Evolutionary conservation across 2,888 invertebrate species (phyloP).

Genomic region (Pyralis farinalis): DNA sequence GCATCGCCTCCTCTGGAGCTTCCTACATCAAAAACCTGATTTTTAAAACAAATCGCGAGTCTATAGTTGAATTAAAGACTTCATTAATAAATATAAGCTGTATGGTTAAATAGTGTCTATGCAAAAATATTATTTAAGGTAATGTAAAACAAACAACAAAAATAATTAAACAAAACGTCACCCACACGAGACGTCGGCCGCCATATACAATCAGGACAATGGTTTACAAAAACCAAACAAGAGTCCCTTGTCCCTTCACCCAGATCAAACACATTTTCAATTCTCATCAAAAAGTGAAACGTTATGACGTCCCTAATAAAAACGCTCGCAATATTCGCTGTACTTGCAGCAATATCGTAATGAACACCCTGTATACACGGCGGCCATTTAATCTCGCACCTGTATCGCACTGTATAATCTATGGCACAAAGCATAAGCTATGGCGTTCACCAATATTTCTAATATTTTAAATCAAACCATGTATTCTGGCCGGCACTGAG

Average conservation of each 20-base stretch:
- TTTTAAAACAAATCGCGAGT: no score
- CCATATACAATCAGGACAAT: slow-evolving; percentile 54
- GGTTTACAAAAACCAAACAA: slow-evolving; percentile 19
- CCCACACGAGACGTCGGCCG: slow-evolving; percentile 9
- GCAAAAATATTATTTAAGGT: no score
- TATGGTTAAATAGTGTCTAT: no score
- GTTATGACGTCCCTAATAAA: slow-evolving; percentile 75
- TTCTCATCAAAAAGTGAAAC: slow-evolving; percentile 76
- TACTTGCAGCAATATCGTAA: slow-evolving; percentile 76
- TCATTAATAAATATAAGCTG: no score
- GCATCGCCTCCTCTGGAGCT: no score
- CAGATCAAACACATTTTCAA: slow-evolving; percentile 75
- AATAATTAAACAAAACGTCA: neutral
- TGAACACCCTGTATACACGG: slow-evolving; percentile 77
- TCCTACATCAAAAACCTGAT: no score
- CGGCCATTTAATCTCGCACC: slow-evolving; percentile 79
- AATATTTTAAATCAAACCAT: neutral
- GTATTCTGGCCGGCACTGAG: no score
- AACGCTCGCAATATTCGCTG: slow-evolving; percentile 68
- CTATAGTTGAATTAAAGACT: no score
- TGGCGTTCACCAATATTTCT: no score
- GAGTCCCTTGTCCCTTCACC: slow-evolving; percentile 19
- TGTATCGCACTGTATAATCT: slow-evolving; percentile 64
- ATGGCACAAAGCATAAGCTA: slow-evolving; percentile 22
- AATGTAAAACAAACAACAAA: slow-evolving; percentile 1